These are phyloP conservation scores for Tipula confusa DNA, from an alignment of 2,888 invertebrate species.

Conservation along the genomic window DNA sequence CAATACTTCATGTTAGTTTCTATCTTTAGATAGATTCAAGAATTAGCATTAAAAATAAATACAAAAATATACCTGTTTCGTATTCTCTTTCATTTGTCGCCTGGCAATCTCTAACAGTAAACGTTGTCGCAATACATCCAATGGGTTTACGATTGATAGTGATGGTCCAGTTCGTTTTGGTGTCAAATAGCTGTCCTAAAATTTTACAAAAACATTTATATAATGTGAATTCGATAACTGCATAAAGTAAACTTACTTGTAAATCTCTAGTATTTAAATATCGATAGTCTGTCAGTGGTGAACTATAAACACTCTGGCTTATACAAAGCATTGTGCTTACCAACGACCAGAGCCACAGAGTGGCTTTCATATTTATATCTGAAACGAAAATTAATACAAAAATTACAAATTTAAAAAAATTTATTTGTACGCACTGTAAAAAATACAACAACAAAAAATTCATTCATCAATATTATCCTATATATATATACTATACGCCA, in stretches of 20 bases:
- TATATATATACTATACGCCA: background rate
- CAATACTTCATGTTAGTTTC: no score
- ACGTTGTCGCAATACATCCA: conserved; percentile 80
- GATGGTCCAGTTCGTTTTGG: conserved; percentile 64
- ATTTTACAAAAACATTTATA: background rate
- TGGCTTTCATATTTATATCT: conserved; percentile 48
- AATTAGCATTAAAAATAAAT: background rate
- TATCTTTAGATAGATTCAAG: no score
- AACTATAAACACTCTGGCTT: conserved; percentile 46
- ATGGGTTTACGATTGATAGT: conserved; percentile 79
- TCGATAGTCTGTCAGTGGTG: conserved; percentile 45
- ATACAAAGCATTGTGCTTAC: conserved; percentile 46
- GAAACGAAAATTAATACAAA: conserved; percentile 35
- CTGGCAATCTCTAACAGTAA: conserved; percentile 76
- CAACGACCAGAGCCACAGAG: conserved; percentile 49
- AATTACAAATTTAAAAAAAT: background rate
- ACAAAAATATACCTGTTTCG: conserved; percentile 54
- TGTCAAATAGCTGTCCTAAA: conserved; percentile 50
- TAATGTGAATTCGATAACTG: background rate
- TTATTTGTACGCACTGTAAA: no score
- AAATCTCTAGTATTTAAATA: conserved; percentile 44
- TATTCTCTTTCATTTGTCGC: conserved; percentile 72
- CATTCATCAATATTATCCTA: background rate
- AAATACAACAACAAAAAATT: conserved; percentile 8
- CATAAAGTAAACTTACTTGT: conserved; percentile 43